phyloP scores from a whole-genome alignment of 2,888 invertebrate species.

The Cancer borealis region DNA sequence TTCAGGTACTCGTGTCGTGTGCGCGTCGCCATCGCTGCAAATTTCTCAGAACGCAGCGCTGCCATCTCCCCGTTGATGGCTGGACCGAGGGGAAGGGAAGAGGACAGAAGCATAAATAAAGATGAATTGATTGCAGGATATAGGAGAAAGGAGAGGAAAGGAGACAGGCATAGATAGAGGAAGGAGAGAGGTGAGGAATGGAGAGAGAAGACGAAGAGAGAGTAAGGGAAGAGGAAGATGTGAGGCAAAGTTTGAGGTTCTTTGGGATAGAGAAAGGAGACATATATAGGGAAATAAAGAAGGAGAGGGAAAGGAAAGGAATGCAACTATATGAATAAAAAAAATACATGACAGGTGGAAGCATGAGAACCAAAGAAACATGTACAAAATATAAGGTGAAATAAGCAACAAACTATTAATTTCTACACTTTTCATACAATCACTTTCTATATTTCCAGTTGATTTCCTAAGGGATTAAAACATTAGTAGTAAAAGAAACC shows the following conservation, averaged over 20 bases:
- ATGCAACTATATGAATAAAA: too few relatives aligned
- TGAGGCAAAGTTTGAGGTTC: too few relatives aligned
- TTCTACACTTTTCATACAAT: too few relatives aligned
- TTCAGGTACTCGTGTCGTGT: constrained; percentile 97
- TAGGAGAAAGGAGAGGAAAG: not conserved
- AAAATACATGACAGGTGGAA: too few relatives aligned
- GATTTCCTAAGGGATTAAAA: not conserved
- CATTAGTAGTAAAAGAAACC: not conserved
- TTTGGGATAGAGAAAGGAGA: not conserved
- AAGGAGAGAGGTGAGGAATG: too few relatives aligned
- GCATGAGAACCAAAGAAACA: too few relatives aligned
- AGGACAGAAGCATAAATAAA: constrained; percentile 11
- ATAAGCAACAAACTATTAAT: not conserved
- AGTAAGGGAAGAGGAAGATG: not conserved
- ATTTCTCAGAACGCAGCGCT: constrained; percentile 96
- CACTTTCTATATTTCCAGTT: too few relatives aligned
- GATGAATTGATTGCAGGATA: not conserved
- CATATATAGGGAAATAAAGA: not conserved
- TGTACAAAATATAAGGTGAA: not conserved
- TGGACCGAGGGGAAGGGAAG: constrained; percentile 78
- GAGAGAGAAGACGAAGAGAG: too few relatives aligned
- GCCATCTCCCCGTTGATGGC: constrained; percentile 98
- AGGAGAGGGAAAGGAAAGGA: not conserved
- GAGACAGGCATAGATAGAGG: not conserved
- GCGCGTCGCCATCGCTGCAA: constrained; percentile 97